Evolutionary conservation across 2,113 vertebrate genomes (phyloP).

Genomic region (Saimiri boliviensis): DNA sequence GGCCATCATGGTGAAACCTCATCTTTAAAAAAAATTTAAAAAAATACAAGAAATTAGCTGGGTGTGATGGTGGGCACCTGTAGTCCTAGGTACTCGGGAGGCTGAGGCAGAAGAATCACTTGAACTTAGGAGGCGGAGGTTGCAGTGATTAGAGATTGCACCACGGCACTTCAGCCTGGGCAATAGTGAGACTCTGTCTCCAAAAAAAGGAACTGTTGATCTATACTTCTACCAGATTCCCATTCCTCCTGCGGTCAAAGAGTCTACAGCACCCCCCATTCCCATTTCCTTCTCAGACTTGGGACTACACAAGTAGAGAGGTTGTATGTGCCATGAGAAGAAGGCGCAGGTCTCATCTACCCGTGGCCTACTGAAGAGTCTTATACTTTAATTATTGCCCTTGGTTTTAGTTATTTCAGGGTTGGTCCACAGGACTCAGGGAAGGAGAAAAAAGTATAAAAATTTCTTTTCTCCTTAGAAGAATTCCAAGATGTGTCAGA

Average conservation of each 20-base stretch:
- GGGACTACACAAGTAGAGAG: background rate
- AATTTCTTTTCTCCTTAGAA: background rate
- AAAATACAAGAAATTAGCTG: no score
- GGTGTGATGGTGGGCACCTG: no score
- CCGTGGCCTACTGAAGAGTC: background rate
- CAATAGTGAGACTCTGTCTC: no score
- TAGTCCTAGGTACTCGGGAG: no score
- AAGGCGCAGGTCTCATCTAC: background rate
- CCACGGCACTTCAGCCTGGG: no score
- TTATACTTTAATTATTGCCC: conserved; percentile 7
- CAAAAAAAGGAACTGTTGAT: background rate
- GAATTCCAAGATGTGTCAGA: background rate
- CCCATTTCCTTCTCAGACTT: background rate
- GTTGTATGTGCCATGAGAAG: background rate
- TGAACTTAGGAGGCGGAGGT: no score
- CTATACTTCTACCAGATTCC: background rate
- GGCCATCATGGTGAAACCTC: no score
- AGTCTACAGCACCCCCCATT: background rate
- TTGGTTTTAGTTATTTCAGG: conserved; percentile 26
- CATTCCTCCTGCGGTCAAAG: background rate
- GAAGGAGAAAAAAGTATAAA: background rate
- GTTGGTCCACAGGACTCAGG: conserved; percentile 11
- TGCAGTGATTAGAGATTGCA: no score
- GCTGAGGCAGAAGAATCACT: no score
- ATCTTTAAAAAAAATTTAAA: no score